Percentiles rank a stretch among this genome's conserved stretches.
Evolutionary conservation across 2,113 vertebrate genomes (phyloP).

Genomic region (Paramisgurnus dabryanus): DNA sequence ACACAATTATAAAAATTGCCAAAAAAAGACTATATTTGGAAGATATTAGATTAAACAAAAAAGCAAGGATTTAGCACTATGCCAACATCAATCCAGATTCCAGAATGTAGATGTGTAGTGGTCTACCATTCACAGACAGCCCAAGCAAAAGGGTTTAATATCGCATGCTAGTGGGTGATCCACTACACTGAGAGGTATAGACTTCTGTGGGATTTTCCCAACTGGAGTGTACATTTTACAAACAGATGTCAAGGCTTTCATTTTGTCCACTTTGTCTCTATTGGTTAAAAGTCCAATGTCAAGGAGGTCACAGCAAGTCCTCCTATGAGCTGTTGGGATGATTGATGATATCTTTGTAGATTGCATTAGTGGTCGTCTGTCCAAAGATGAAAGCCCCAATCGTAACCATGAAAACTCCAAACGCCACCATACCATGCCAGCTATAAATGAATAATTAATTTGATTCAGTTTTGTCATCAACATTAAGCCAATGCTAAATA

Average conservation of each 20-base stretch:
- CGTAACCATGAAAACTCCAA: slow-evolving; percentile 81
- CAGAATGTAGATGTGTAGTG: background rate
- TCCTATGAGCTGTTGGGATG: slow-evolving; percentile 15
- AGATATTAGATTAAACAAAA: background rate
- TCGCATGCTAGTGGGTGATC: slow-evolving; percentile 23
- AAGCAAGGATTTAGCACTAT: slow-evolving; percentile 5
- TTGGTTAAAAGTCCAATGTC: background rate
- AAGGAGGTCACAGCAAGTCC: background rate
- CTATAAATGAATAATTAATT: slow-evolving; percentile 68
- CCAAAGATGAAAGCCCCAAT: slow-evolving; percentile 86
- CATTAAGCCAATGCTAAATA: background rate
- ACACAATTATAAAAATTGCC: background rate
- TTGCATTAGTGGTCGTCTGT: slow-evolving; percentile 83
- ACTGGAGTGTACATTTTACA: background rate
- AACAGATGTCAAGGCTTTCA: background rate
- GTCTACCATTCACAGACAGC: background rate
- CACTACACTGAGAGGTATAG: slow-evolving; percentile 24
- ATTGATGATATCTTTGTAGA: slow-evolving; percentile 66
- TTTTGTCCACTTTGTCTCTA: background rate
- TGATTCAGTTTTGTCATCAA: background rate
- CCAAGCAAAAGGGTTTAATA: background rate
- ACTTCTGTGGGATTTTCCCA: background rate
- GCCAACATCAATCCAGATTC: background rate
- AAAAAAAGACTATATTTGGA: slow-evolving; percentile 27
- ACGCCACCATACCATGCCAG: slow-evolving; percentile 86